phyloP scores from a whole-genome alignment of 30 jellyfish, hydroid and myxozoan species.

The Calvadosia cruxmelitensis region DNA sequence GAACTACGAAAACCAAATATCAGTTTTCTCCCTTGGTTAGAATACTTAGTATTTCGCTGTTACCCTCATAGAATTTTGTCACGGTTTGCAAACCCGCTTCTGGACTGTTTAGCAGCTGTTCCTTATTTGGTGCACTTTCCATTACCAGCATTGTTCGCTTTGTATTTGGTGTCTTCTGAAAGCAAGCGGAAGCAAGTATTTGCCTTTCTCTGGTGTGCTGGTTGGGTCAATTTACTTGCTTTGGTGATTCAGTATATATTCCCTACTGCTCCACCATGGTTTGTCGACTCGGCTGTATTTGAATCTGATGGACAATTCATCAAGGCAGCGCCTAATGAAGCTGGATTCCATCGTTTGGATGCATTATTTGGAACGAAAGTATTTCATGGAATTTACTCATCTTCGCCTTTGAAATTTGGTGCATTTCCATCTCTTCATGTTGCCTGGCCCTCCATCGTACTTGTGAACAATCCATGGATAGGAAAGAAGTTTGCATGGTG shows the following conservation, averaged over 20 bases:
- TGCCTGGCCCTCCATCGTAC: slow-evolving; percentile 91
- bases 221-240: slow-evolving; percentile 82
- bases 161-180: slow-evolving; percentile 46
- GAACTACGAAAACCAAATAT: slow-evolving; percentile 63
- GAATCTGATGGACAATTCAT: slow-evolving; percentile 68
- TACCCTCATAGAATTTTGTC: slow-evolving; percentile 86
- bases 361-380: slow-evolving; percentile 68
- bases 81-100: slow-evolving; percentile 64
- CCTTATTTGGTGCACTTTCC: slow-evolving; percentile 88
- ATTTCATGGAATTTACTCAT: slow-evolving; percentile 82
- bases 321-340: slow-evolving; percentile 80
- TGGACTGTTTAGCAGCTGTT: slow-evolving; percentile 91
- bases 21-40: slow-evolving; percentile 90
- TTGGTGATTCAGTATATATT: slow-evolving; percentile 53
- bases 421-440: slow-evolving; percentile 97
- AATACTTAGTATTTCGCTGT: slow-evolving; percentile 68
- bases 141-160: slow-evolving; percentile 70
- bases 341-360: slow-evolving; percentile 94
- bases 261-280: slow-evolving; percentile 99
- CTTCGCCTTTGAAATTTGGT: slow-evolving; percentile 89
- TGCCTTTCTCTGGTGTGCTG: slow-evolving; percentile 95
- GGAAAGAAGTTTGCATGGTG: slow-evolving; percentile 94
- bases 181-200: slow-evolving; percentile 40
- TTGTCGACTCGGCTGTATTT: slow-evolving; percentile 93
- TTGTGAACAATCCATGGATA: slow-evolving; percentile 85